Percentiles rank a stretch among this genome's conserved stretches.
These are phyloP conservation scores for Trichechus manatus DNA, from an alignment of 2,113 vertebrate species.

Conservation along the genomic window DNA sequence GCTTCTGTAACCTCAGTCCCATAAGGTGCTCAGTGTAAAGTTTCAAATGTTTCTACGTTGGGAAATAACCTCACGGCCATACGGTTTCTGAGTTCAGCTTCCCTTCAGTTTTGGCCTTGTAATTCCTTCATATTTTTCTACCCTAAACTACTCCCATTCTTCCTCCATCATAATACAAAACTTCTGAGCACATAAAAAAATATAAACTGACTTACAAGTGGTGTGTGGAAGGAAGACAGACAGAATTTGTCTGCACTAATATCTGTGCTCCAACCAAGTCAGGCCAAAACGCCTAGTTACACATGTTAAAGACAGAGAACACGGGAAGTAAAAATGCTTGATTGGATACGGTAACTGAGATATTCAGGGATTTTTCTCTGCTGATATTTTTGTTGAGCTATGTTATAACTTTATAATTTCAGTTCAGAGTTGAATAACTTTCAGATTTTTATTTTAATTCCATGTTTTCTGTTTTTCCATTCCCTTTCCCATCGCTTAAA, in stretches of 20 bases:
- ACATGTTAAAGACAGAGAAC: neutral
- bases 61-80: neutral
- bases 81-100: neutral
- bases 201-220: neutral
- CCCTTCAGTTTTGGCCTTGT: neutral
- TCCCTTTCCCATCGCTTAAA: too few relatives aligned
- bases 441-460: neutral
- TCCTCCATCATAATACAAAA: neutral
- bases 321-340: neutral
- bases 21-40: neutral
- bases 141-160: neutral
- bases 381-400: neutral
- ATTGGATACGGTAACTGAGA: neutral
- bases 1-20: neutral
- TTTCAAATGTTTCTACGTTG: neutral
- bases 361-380: neutral
- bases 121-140: neutral
- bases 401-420: neutral
- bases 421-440: neutral
- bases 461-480: neutral
- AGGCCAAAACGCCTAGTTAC: neutral
- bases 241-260: neutral
- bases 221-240: neutral
- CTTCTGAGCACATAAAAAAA: neutral
- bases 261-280: neutral